Evolutionary conservation across 2,113 vertebrate species (phyloP), one percentile per base, ranked within the genome.

Genomic region (Brienomyrus brachyistius): DNA sequence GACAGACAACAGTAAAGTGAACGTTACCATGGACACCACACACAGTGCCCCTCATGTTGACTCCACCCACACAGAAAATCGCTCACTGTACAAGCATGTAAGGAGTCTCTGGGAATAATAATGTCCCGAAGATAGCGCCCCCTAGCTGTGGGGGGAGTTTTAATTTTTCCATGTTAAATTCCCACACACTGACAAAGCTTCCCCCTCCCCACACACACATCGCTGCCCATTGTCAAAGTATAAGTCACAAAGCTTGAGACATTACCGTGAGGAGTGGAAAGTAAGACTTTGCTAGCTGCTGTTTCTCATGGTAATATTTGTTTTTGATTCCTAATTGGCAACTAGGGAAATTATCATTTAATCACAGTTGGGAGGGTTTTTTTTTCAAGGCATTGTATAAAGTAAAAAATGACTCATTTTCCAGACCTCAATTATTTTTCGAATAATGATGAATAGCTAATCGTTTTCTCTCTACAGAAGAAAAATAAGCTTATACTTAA

Each of bases 321-420:
- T 62, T 88, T 23, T 83, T 83, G 88, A 89, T 43, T 52, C 88
- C 70, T 51, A 89, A 89, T 83, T 89, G 88, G 74, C 51, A 89
- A 50, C 74, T 50, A 23, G 70, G 51, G 77, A 83, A 88, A 89
- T 89, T n/a, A 83, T 89, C 50, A 89, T 89, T 89, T 89, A 54
- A 89, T 89, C 70, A 51, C 66, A 88, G 52, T 89, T 77, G 48
- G 70, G 77, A 89, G 70, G 21, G 27, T 70, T 70, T 70, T 80
- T 88, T 50, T 62, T 62, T 88, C 52, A 88, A 88, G 87, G 87
- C 35, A 88, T 88, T 62, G 87, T 88, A 88, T 45, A 82, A 83
- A 89, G 31, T 84, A 89, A 89, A 77, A 89, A 89, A 89, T 45
- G 40, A 88, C 66, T 88, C 19, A 84, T 84, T 89, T 89, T 84